Evolutionary conservation across 2,113 vertebrate species (phyloP), one percentile per base, ranked within the genome.

Genomic region (Phalacrocorax pelagicus): DNA sequence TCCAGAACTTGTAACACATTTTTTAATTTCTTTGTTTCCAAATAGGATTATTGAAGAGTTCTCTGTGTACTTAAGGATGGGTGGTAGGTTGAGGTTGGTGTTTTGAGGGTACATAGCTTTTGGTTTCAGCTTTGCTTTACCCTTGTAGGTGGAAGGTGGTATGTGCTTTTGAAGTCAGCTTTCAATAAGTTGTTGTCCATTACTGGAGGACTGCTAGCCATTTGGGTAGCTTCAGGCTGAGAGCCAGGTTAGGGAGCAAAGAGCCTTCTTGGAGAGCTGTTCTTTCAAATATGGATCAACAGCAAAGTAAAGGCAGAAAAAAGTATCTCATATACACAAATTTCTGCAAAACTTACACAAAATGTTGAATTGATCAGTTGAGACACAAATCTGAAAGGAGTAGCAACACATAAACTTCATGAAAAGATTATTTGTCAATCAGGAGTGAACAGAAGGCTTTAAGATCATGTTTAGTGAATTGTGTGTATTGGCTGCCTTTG

Each of bases 101-200:
- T 88, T 65, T 78, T 77, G n/a, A 54, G 22, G 40, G 15, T 40
- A 57, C 17, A 3, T 62, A 66, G 55, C 20, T 65, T 61, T 30
- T 52, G 27, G 42, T 40, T 85, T 92, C 49, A 21, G 9, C 30
- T 74, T 81, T 34, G 32, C 36, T 89, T 81, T 73, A 17, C 7
- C 1, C 5, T 40, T 34, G 21, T 29, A 67, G 32, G 29, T 81
- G 15, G 22, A 84, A 61, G 34, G 34, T 51, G 29, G 7, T 59
- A 13, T 2, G 9, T 73, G 22, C 47, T 72, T 74, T 84, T 57
- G 58, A 80, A 54, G 26, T 79, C 19, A 27, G 34, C 66, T 27
- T 55, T 10, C 12, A 20, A 2, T 29, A 15, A 0, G 0, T 27
- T 5, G 0, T 23, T 66, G 32, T 29, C n/a, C 26, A 1, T 74